Conservation (phyloP, 2,888 invertebrate species). For the Idaea straminata region DNA sequence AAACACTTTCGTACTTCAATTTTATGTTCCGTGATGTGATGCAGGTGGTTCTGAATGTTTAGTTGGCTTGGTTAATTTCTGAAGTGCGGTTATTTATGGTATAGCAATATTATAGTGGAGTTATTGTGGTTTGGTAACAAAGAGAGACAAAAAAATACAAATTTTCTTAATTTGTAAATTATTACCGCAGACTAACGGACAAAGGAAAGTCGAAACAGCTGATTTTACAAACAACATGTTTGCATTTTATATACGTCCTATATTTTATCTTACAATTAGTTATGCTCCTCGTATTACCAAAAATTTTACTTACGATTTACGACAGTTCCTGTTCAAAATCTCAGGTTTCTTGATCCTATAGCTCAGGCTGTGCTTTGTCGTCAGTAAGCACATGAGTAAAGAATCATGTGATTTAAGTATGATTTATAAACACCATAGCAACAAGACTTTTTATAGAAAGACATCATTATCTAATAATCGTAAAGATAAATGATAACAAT, state of each 20-base stretch:
- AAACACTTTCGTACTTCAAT: slow-evolving; percentile 1
- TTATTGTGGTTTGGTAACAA: neutral
- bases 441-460: neutral
- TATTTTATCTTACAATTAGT: too few relatives aligned
- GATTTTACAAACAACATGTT: too few relatives aligned
- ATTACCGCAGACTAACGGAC: too few relatives aligned
- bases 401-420: neutral
- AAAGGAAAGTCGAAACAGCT: too few relatives aligned
- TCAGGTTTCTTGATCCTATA: neutral
- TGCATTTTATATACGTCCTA: too few relatives aligned
- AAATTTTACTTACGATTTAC: too few relatives aligned
- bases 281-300: too few relatives aligned
- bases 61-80: neutral
- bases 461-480: neutral
- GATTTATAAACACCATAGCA: neutral
- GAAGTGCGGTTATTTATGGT: neutral
- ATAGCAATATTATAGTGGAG: neutral
- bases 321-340: too few relatives aligned
- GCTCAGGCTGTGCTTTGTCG: neutral
- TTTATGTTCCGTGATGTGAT: neutral
- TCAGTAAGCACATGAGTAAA: neutral
- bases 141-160: neutral
- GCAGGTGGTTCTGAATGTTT: neutral
- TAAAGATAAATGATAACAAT: neutral
- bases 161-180: neutral